Evolutionary conservation across 2,888 invertebrate species (phyloP), one percentile per base, ranked within the genome.

Genomic region (Hydroisotoma schaefferi): DNA sequence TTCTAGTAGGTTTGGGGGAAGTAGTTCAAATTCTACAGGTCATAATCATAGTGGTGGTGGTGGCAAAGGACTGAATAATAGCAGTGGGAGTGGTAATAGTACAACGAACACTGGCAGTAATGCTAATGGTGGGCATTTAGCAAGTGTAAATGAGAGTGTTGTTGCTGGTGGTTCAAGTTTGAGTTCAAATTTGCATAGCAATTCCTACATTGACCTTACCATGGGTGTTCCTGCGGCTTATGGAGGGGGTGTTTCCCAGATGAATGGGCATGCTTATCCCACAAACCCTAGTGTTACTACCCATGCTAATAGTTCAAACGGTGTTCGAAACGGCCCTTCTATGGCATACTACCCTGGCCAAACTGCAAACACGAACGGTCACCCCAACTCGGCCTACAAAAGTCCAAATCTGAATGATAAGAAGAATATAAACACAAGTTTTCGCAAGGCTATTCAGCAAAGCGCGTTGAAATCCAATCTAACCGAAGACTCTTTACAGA

Each of bases 1-100:
- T 74, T 88, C 88, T 23, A 87, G 86, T 76, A 83, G 86, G 73
- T 88, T 89, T 76, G 86, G 86, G 73, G 54, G 54, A 48, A 84
- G 81, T 26, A 53, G 33, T 71, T 83, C 82, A 46, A 80, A 77
- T 73, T 83, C 22, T 33, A 29, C 25, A 38, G 49, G 44, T 23
- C 5, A 12, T 27, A 57, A 48, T 26, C 18, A 23, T 49, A 26
- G 40, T 47, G 20, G 26, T 12, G 18, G 40, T 18, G 40, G 26
- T 18, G 15, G 25, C 8, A 23, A 54, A 33, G 58, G 61, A n/a
- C 44, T 63, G 10, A 63, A 63, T 56, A 63, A 63, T 57, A 53
- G 40, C 49, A 15, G 37, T 38, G 38, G 25, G 15, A 28, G 40
- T 57, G 37, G n/a, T 23, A 40, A 28, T 43, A 29, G 33, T 52